Evolutionary conservation across 2,888 invertebrate genomes (phyloP), one percentile per base, ranked within the genome.

Genomic region (Neocrepidodera transversa): DNA sequence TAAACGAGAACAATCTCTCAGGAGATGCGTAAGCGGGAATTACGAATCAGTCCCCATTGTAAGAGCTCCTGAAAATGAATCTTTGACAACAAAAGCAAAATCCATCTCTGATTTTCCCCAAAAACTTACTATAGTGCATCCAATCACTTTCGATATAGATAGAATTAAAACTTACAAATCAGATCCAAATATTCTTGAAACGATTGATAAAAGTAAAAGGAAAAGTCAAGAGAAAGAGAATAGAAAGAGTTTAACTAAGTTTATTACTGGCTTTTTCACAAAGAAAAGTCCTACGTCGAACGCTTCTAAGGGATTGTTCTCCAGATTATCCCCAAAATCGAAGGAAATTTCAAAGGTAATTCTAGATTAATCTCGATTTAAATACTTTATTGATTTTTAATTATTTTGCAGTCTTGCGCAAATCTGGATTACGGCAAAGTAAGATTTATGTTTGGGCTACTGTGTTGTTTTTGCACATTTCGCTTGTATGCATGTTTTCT

Each of bases 221-320:
- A 84, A 84, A 57, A 80, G 82, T 17, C 88, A 87, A 72, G 88
- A 88, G 74, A 83, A 86, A 0, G 90, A 91, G 71, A 83, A 92
- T 63, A 84, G 92, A 62, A 91, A 88, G 72, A 92, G 92, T 78
- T 87, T 93, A 51, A 92, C 93, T 72, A 92, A 91, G 80, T 87
- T 92, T 50, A 87, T 94, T 63, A 89, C 92, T 13, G 92, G 88
- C 76, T 90, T 93, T 77, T 90, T 94, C 76, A 86, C 87, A 71
- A 89, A 90, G 77, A 87, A 89, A 82, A 72, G 82, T 78, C 40
- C 79, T 67, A 52, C 76, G 75, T 30, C 72, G 68, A 58, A 71
- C 40, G 69, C 72, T n/a, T 74, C 73, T 17, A 64, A 81, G 67
- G 81, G 82, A 49, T 80, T 82, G 66, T 82, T 86, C 63, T 83